Percentiles rank a stretch among this genome's conserved stretches.
Evolutionary conservation across 2,888 invertebrate genomes (phyloP).

Genomic region (Drosophila maculinotata): DNA sequence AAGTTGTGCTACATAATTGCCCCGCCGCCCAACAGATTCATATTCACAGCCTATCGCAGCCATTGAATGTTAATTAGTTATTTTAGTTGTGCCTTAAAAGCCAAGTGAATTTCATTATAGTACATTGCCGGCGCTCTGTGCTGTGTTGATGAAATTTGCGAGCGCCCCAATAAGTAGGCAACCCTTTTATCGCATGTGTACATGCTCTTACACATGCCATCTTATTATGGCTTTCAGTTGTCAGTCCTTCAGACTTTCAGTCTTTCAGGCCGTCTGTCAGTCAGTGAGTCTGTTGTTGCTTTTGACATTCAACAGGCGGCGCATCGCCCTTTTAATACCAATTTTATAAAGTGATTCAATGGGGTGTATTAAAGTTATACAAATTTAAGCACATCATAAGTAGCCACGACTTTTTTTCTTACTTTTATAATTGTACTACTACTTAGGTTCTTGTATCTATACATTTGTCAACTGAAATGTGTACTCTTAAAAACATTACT

Average conservation of each 20-base stretch:
- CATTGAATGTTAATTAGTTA: conserved; percentile 45
- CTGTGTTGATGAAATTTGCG: background rate
- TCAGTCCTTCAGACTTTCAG: no score
- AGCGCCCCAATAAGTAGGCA: conserved; percentile 33
- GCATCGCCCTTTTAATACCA: conserved; percentile 30
- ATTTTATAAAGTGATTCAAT: background rate
- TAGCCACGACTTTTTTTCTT: no score
- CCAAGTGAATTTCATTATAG: conserved; percentile 38
- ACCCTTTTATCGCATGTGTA: conserved; percentile 11
- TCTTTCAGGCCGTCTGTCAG: conserved; percentile 3
- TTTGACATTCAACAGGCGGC: conserved; percentile 71
- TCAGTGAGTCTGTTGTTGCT: conserved; percentile 22
- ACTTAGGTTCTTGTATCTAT: no score
- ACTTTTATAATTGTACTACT: no score
- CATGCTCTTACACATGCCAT: conserved; percentile 19
- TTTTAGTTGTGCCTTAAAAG: conserved; percentile 10
- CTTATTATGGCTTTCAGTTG: conserved; percentile 53
- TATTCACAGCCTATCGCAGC: conserved; percentile 13
- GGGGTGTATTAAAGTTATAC: background rate
- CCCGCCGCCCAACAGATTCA: conserved; percentile 4
- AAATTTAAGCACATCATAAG: no score
- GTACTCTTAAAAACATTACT: no score
- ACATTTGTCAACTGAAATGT: no score
- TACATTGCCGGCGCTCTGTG: background rate
- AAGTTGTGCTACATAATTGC: no score